Evolutionary conservation across 2,888 invertebrate species (phyloP).

Genomic region (Idaea straminata): DNA sequence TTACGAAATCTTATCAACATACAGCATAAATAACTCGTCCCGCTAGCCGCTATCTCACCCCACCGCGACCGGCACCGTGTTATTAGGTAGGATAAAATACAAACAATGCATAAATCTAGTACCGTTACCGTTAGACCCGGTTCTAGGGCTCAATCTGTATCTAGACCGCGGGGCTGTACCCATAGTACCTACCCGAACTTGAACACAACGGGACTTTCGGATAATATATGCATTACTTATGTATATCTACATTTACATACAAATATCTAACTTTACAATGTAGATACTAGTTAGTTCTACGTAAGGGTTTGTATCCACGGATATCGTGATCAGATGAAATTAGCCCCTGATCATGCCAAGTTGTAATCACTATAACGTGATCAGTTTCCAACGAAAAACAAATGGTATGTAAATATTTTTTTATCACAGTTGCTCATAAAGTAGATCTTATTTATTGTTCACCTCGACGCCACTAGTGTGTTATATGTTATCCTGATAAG

Average conservation of each 20-base stretch:
- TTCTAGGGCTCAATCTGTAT: not conserved
- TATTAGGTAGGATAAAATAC: not conserved
- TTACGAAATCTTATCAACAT: not conserved
- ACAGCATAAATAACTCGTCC: not conserved
- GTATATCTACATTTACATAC: not conserved
- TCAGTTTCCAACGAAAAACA: too few species aligned
- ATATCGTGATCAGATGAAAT: too few species aligned
- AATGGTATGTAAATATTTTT: too few species aligned
- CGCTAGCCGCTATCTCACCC: not conserved
- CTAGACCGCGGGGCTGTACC: not conserved
- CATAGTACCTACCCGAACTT: not conserved
- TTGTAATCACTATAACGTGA: too few species aligned
- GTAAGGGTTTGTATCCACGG: too few species aligned
- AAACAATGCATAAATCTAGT: not conserved
- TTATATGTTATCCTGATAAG: too few species aligned
- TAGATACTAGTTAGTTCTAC: too few species aligned
- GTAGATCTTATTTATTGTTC: too few species aligned
- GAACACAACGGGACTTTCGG: not conserved
- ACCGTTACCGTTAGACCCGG: not conserved
- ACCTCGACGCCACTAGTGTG: too few species aligned
- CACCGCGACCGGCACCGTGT: not conserved
- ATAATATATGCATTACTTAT: not conserved
- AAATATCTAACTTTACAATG: too few species aligned
- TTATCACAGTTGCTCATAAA: too few species aligned
- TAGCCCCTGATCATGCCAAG: too few species aligned